Base-by-base conservation (phyloP, 2,797 vertebrate genomes). In the Acrocephalus scirpaceus region DNA sequence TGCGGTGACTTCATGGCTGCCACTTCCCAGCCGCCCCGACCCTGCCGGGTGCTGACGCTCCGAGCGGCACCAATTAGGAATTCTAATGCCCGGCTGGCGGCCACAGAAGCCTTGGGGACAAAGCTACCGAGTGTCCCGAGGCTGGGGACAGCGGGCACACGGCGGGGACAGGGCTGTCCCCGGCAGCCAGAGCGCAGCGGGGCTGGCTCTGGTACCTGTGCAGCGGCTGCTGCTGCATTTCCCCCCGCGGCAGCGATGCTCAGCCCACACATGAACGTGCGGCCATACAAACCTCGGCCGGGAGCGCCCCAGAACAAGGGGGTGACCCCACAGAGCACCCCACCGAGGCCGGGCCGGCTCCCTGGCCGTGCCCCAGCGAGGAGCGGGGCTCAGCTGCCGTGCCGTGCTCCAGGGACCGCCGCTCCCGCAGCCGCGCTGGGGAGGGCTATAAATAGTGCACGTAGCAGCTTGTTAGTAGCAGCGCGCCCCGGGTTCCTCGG, bases 51-150 rank as follows among this genome's bases (percentile, higher is more conserved):
- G 36, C 2, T 2, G 1, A 47, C 44, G 3, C 50, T 34, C 30
- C 1, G 3, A 36, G 42, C 0, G 34, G 40, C 60, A 80, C 50
- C 0, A 1, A 34, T 21, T 13, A 60, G n/a, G 40, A 62, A 50
- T 5, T 36, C 32, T 14, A 22, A 61, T 1, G 7, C 36, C 56
- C 5, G 3, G 5, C 27, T 10, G 0, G 1, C 3, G 3, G 72
- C 42, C 51, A 5, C 2, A 10, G n/a, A 19, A 77, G 30, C 74
- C 60, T 16, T 32, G 58, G 70, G 79, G 69, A 73, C 58, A 17
- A 17, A 0, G 1, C 11, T 20, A 2, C 30, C 3, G 45, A 29
- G 26, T 4, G 2, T 6, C 30, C 77, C 6, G 74, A 30, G 38
- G 62, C 62, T 48, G 82, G 30, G 30, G 34, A 47, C n/a, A 60